Conservation (phyloP, 2,113 vertebrate species). For the Isichthys henryi region DNA sequence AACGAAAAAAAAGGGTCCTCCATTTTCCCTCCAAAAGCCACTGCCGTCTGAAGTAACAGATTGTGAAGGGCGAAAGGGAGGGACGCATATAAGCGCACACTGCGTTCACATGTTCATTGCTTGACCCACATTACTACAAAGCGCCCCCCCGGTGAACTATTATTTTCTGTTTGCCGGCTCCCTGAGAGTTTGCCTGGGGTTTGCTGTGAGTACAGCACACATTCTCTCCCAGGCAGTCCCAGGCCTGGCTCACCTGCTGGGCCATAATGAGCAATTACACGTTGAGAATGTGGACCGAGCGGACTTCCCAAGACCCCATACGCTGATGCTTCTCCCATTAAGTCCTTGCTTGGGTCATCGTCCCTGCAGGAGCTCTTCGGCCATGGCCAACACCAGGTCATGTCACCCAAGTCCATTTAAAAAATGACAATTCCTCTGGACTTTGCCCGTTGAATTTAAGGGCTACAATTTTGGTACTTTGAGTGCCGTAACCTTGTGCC, state of each 20-base stretch:
- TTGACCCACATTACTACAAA: not conserved
- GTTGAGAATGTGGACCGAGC: not conserved
- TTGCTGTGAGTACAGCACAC: not conserved
- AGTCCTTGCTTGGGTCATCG: not conserved
- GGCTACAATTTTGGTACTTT: not conserved
- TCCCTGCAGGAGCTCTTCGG: not conserved
- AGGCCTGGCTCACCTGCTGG: conserved; percentile 16
- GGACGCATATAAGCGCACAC: not conserved
- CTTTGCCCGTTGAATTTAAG: not conserved
- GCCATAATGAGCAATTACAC: conserved; percentile 18
- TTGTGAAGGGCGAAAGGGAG: not conserved
- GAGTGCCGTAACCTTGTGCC: not conserved
- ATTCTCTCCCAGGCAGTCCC: not conserved
- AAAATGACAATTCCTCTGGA: not conserved
- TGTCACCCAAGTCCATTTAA: not conserved
- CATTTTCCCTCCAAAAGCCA: not conserved
- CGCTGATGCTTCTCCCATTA: not conserved
- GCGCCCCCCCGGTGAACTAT: not conserved
- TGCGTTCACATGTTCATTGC: not conserved
- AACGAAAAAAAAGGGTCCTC: not conserved
- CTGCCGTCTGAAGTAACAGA: not conserved
- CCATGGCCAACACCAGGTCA: not conserved
- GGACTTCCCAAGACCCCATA: conserved; percentile 13
- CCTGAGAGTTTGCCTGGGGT: not conserved
- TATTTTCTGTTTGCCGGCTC: not conserved